Evolutionary conservation across 2,888 invertebrate species (phyloP).

Genomic region (Mermis nigrescens): DNA sequence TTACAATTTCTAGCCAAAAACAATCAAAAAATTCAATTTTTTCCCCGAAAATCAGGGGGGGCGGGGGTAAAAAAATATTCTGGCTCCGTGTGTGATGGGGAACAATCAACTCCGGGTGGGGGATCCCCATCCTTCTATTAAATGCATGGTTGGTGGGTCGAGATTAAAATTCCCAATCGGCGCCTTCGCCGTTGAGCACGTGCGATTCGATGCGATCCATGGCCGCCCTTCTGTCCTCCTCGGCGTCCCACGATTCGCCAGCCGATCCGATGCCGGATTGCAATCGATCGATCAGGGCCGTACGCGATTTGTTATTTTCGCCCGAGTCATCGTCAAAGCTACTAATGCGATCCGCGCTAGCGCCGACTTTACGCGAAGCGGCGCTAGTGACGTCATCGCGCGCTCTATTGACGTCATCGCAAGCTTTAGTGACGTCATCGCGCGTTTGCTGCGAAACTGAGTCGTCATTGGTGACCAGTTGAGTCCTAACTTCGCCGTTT

Average conservation of each 20-base stretch:
- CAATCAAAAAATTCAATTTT: too few species aligned
- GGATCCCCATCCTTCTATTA: too few species aligned
- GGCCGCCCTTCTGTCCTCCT: not conserved
- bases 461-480: not conserved
- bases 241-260: not conserved
- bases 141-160: too few species aligned
- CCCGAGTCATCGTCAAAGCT: not conserved
- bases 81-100: too few species aligned
- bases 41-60: too few species aligned
- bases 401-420: not conserved
- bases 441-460: too few species aligned
- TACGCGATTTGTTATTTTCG: not conserved
- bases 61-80: too few species aligned
- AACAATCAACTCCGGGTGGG: too few species aligned
- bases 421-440: not conserved
- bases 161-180: not conserved
- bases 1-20: too few species aligned
- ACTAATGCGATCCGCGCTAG: too few species aligned
- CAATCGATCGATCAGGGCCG: not conserved
- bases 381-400: not conserved
- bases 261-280: not conserved
- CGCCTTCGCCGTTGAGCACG: not conserved
- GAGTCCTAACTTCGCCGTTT: not conserved
- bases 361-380: too few species aligned
- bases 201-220: not conserved